Conservation (phyloP, 1,140 invertebrate genomes). For the Ostrea edulis region DNA sequence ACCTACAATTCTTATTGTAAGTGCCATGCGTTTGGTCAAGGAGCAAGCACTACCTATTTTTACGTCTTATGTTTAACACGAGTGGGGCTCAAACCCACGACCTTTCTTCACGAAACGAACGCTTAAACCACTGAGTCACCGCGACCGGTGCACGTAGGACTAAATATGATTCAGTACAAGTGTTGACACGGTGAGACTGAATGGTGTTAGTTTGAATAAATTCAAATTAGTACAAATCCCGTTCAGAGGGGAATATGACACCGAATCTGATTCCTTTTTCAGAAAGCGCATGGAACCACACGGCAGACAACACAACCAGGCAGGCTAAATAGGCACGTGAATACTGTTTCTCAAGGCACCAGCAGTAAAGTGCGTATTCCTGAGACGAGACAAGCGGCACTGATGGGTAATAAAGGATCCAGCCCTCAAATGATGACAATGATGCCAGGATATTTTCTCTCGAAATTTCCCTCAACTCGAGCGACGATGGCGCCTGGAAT, state of each 20-base stretch:
- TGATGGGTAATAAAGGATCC: not conserved
- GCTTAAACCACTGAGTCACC: too few relatives aligned
- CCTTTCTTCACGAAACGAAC: too few relatives aligned
- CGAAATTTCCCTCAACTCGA: not conserved
- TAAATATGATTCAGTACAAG: too few relatives aligned
- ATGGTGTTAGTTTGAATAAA: not conserved
- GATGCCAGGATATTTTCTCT: not conserved
- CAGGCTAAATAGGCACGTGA: not conserved
- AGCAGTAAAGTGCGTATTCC: not conserved
- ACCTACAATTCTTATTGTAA: too few relatives aligned
- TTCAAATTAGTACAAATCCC: not conserved
- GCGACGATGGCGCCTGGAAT: constrained; percentile 13
- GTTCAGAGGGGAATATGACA: not conserved
- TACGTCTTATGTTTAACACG: too few relatives aligned
- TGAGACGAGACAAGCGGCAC: not conserved
- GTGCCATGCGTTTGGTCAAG: too few relatives aligned
- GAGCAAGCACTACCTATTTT: too few relatives aligned
- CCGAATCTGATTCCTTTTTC: not conserved
- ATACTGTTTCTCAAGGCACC: not conserved
- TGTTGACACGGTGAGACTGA: not conserved
- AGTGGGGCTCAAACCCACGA: too few relatives aligned
- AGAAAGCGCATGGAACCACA: not conserved
- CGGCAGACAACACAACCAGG: not conserved
- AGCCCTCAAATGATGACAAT: not conserved
- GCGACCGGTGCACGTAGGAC: too few relatives aligned